phyloP scores from a whole-genome alignment of 2,113 vertebrate genomes.

The Brachypodius melanocephalos region DNA sequence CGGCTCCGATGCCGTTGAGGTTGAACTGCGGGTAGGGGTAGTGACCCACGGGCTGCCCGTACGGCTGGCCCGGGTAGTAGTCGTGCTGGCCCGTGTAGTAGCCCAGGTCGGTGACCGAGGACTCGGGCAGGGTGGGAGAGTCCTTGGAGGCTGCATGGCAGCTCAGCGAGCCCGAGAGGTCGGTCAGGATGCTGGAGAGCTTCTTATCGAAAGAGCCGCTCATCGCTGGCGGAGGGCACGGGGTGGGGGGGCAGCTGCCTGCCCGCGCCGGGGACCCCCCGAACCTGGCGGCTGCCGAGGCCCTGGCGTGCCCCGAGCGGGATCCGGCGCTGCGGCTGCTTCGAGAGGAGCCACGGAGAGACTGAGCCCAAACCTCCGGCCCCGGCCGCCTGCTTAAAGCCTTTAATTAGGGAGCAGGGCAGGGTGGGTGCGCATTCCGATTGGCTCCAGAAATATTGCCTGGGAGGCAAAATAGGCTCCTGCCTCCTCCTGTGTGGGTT shows the following conservation, averaged over 20 bases:
- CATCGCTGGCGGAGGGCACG: conserved; percentile 66
- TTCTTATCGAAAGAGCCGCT: conserved; percentile 95
- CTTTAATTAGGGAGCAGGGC: conserved; percentile 85
- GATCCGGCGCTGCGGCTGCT: not conserved
- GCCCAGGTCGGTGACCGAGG: conserved; percentile 93
- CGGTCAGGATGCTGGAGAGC: conserved; percentile 90
- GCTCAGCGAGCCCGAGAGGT: conserved; percentile 91
- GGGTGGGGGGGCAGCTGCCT: not conserved
- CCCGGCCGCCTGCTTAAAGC: conserved; percentile 78
- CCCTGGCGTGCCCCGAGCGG: not conserved
- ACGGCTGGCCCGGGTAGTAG: conserved; percentile 94
- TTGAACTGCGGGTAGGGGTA: conserved; percentile 92
- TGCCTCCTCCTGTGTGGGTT: conserved; percentile 26
- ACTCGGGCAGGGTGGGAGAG: conserved; percentile 94
- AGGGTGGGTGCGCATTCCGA: conserved; percentile 83
- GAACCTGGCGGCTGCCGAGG: not conserved
- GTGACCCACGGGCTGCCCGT: conserved; percentile 86
- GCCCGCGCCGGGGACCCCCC: conserved; percentile 8
- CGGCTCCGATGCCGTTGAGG: conserved; percentile 83
- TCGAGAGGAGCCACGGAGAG: not conserved
- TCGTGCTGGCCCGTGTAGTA: conserved; percentile 94
- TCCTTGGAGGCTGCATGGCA: conserved; percentile 96
- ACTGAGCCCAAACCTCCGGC: conserved; percentile 58
- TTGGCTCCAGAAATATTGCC: conserved; percentile 84
- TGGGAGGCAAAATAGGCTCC: conserved; percentile 81